A percentile compares a stretch with the other conserved stretches of the same genome.
Conservation (phyloP, 2,797 vertebrate genomes). For the Megalops cyprinoides region DNA sequence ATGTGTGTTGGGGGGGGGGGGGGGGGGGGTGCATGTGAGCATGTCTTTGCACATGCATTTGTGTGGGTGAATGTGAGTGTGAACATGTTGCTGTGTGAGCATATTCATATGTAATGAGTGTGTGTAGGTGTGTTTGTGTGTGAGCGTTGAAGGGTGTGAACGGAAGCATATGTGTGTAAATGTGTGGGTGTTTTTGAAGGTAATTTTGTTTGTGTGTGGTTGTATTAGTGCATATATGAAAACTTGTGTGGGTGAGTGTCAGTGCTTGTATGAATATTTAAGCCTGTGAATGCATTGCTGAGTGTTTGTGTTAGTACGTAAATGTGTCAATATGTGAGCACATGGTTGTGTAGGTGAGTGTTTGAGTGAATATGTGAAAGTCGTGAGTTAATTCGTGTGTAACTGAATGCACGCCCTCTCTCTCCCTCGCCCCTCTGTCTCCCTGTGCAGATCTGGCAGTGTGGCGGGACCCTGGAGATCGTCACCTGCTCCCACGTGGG, state of each 20-base stretch:
- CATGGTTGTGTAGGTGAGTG: too few species aligned
- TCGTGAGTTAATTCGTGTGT: too few species aligned
- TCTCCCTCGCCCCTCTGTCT: background rate
- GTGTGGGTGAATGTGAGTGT: background rate
- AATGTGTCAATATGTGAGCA: background rate
- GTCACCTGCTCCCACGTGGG: constrained; percentile 98
- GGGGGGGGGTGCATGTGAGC: background rate
- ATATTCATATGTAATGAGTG: background rate
- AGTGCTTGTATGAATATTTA: background rate
- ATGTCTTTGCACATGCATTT: background rate
- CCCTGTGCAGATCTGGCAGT: constrained; percentile 91
- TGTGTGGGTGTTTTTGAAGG: constrained; percentile 12
- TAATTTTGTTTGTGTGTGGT: constrained; percentile 22
- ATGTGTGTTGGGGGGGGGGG: too few species aligned
- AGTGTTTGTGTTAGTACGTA: background rate
- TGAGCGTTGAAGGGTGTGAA: background rate
- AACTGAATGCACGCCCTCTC: too few species aligned
- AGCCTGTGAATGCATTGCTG: background rate
- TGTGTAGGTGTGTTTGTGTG: background rate
- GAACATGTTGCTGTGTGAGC: background rate
- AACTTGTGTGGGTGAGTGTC: background rate
- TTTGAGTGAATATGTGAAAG: too few species aligned
- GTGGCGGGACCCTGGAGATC: constrained; percentile 95
- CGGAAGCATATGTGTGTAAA: constrained; percentile 31
- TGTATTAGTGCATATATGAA: constrained; percentile 13